Evolutionary conservation across 2,113 vertebrate genomes (phyloP), one percentile per base, ranked within the genome.

Genomic region (Nothoprocta pentlandii): DNA sequence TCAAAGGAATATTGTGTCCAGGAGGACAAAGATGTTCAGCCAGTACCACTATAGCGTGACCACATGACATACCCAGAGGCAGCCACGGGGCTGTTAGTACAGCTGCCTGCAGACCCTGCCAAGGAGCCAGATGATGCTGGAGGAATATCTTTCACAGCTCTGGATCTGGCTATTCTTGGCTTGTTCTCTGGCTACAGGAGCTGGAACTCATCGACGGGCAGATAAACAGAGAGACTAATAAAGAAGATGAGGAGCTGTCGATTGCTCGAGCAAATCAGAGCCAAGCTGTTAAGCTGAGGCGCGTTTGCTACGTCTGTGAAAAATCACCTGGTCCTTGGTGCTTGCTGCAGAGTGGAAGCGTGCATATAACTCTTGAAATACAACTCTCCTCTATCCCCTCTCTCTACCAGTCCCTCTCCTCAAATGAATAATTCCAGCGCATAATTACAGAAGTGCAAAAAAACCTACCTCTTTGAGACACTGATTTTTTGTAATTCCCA

Each of bases 1-100:
- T 91, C 94, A 94, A 96, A 98, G 93, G 96, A 88, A 98, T 96
- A 95, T 66, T 41, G 58, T 94, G 90, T 93, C 89, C 92, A 94
- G 87, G 94, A 97, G 95, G 90, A 90, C 59, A 59, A 94, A 84
- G 90, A 81, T 68, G 92, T 80, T 94, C 77, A 66, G 81, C 85
- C 56, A 75, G 81, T 36, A 32, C 46, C 49, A 20, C 78, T 41
- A n/a, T 3, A n/a, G 75, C 9, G 9, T 9, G 89, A 92, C 81
- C 96, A 73, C 85, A 76, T 80, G 96, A 95, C 82, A 84, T 91
- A 87, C 51, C 94, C 68, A n/a, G 91, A 64, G 92, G 95, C 94
- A 78, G 84, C 87, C 87, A 88, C 9, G 17, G 81, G 71, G 39
- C 92, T 96, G 94, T 8, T 71, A 64, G 92, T 70, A 83, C 92